phyloP scores from a whole-genome alignment of 2,113 vertebrate genomes.

The Cyanoderma ruficeps region DNA sequence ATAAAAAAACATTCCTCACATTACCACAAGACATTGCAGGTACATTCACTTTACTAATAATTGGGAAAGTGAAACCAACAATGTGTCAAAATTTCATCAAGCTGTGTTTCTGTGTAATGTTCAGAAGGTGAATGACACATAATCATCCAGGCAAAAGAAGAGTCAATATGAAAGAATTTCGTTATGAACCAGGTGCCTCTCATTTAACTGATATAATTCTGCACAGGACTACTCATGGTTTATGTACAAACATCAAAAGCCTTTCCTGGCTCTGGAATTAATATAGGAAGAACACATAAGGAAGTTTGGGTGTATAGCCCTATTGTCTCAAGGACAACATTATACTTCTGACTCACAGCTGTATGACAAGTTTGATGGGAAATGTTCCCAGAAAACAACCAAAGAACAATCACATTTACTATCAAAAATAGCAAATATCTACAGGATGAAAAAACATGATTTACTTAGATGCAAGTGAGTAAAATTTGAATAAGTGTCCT shows the following conservation, averaged over 20 bases:
- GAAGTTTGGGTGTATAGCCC: neutral
- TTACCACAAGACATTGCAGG: neutral
- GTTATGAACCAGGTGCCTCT: neutral
- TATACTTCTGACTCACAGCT: neutral
- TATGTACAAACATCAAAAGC: neutral
- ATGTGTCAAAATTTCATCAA: neutral
- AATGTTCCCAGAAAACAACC: neutral
- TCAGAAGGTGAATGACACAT: neutral
- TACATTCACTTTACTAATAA: neutral
- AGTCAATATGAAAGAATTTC: neutral
- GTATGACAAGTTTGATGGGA: neutral
- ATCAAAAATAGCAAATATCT: neutral
- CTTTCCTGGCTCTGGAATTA: neutral
- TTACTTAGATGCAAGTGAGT: neutral
- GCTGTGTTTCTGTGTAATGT: neutral
- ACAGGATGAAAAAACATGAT: neutral
- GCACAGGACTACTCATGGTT: rapidly evolving
- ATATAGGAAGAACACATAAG: neutral
- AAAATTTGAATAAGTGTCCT: neutral
- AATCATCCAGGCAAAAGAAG: neutral
- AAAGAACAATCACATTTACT: neutral
- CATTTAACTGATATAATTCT: neutral
- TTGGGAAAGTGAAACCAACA: neutral
- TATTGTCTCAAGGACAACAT: neutral
- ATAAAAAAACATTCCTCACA: neutral